Base-by-base conservation (phyloP, 2,797 vertebrate genomes). In the Characodon lateralis region DNA sequence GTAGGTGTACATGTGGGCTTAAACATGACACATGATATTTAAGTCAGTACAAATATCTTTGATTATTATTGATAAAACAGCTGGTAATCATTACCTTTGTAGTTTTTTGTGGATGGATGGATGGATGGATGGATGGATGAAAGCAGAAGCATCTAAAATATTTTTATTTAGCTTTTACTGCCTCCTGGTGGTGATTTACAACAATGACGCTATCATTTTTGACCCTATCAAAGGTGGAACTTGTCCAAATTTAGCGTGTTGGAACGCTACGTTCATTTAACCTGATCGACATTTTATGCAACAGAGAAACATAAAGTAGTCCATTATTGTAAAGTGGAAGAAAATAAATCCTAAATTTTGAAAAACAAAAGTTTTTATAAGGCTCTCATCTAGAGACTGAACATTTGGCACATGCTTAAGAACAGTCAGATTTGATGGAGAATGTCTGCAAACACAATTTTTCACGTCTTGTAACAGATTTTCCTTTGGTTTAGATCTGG, bases 1-100 rank as follows among this genome's bases (percentile, higher is more conserved):
- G 78, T 98, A 97, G 2, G 96, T 94, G 91, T 95, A 91, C 82
- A 99, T 91, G 75, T 94, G 97, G 68, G 96, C 98, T 99, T 90
- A 35, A 89, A 89, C 39, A 87, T 48, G 69, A 84, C 77, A 48
- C 43, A 39, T 58, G 68, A 43, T n/a, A 31, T 50, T 39, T 20
- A 61, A 46, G 72, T 84, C 43, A 79, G 28, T 20, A 41, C 14
- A 18, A 68, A 78, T 65, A 1, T 18, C 63, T 31, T 72, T 73
- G 22, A 84, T 51, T 59, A 31, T 39, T 55, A 24, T 35, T 72
- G 16, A 58, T 13, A 18, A n/a, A 79, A 77, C 20, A 77, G 48
- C 28, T 39, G 39, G 20, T 22, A 22, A 24, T 41, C 13, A 41
- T 5, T 51, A 48, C 59, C 53, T 71, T 48, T 84, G 66, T 39